A percentile compares a stretch with the other conserved stretches of the same genome.
Evolutionary conservation across 2,113 vertebrate species (phyloP).

Genomic region (Rhynchomys soricoides): DNA sequence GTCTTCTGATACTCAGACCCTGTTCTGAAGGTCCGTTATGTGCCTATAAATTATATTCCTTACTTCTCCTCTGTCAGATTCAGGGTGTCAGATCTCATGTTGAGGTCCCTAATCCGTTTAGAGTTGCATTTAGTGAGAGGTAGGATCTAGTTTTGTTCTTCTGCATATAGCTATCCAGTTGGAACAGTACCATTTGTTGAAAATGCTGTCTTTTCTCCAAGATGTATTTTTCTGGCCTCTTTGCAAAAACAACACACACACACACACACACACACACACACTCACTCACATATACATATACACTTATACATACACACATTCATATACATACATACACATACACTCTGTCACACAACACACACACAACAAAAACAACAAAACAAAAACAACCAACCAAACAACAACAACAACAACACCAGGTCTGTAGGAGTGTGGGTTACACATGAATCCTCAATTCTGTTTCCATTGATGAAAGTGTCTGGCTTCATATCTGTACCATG

Average conservation of each 20-base stretch:
- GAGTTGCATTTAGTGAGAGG: neutral
- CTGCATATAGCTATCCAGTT: neutral
- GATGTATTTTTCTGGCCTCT: neutral
- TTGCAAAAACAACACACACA: neutral
- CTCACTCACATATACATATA: no score
- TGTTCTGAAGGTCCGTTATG: neutral
- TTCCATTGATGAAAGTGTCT: neutral
- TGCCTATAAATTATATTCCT: neutral
- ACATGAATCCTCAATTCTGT: neutral
- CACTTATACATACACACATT: no score
- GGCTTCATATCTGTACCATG: neutral
- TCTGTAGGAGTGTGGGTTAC: neutral
- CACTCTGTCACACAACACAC: no score
- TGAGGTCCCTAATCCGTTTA: neutral
- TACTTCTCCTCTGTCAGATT: neutral
- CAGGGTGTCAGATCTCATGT: neutral
- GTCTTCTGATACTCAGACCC: neutral
- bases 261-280: no score
- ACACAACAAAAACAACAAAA: no score
- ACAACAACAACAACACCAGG: no score
- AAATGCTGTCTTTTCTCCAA: neutral
- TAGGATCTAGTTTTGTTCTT: neutral
- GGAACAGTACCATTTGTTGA: neutral
- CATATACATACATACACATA: no score
- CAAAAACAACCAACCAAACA: no score